Evolutionary conservation across 2,797 vertebrate species (phyloP), one percentile per base, ranked within the genome.

Genomic region (Bucorvus abyssinicus): DNA sequence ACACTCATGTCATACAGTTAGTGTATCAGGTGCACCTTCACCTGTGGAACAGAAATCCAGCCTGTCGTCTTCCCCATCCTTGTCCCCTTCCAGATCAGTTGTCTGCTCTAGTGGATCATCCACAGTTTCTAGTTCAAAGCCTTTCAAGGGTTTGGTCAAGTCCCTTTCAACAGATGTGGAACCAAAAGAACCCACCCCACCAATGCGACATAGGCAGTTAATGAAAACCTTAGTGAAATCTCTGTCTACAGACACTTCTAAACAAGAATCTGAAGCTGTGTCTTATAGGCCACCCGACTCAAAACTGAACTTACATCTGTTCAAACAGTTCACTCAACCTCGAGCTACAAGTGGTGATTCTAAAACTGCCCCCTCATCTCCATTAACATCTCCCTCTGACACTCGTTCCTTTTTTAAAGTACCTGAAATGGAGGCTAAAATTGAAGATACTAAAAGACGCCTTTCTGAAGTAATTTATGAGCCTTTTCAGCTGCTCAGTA

Each of bases 211-310:
- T 16, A 98, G 99, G 32, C 99, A 99, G 84, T 97, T 99, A 83
- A 99, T 99, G 99, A 99, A 99, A 98, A 98, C 96, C 9, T 96
- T 99, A 4, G 99, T 99, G 81, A 99, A 99, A 96, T 99, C 99
- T 78, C 97, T 99, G 76, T 99, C 99, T 76, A 99, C 99, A 1
- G 99, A 99, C 93, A 98, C 98, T 45, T 98, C 99, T 68, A 98
- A 98, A 61, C 98, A 99, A 93, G 99, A 99, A 70, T 6, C 97
- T 0, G 98, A 99, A 44, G 87, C 98, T 4, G 98, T 98, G 96
- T 97, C 98, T 65, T 97, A 97, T 84, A 98, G 98, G 63, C 97
- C 98, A 19, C 97, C 98, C 2, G 99, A 99, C 92, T 98, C 99
- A 2, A 99, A 99, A 81, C 98, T 99, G 86, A 99, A 99, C 96